Evolutionary conservation across 1,140 invertebrate genomes (phyloP).

Genomic region (Philopotamus ludificatus): DNA sequence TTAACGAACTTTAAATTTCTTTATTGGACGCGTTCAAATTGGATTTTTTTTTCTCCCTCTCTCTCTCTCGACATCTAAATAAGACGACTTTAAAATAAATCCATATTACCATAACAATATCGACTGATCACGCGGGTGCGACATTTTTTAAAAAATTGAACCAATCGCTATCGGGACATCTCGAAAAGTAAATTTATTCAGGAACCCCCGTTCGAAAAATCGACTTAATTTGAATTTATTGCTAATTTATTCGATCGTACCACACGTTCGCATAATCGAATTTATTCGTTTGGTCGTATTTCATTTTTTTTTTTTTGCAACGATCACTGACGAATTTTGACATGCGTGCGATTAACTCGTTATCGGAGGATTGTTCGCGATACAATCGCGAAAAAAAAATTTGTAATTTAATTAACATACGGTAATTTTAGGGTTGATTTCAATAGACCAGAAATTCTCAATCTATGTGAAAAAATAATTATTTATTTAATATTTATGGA

Average conservation of each 20-base stretch:
- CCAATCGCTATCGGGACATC: not conserved
- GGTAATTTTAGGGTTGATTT: too few species aligned
- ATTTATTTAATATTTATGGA: too few species aligned
- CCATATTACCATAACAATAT: not conserved
- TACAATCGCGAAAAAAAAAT: not conserved
- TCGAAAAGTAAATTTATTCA: constrained; percentile 15
- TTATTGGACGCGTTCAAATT: too few species aligned
- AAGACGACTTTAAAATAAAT: too few species aligned
- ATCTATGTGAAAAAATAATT: too few species aligned
- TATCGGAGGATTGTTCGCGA: constrained; percentile 17
- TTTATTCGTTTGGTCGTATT: constrained; percentile 22
- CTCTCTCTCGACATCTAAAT: too few species aligned
- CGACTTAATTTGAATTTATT: constrained; percentile 38
- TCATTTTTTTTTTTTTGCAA: constrained; percentile 5
- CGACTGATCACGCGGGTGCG: not conserved
- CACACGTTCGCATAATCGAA: constrained; percentile 17
- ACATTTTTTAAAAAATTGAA: not conserved
- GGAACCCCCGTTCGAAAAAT: constrained; percentile 15
- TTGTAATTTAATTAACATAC: too few species aligned
- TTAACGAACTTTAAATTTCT: too few species aligned
- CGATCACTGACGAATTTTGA: too few species aligned
- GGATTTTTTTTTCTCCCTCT: too few species aligned
- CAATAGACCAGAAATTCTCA: too few species aligned
- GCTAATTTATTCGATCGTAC: constrained; percentile 34
- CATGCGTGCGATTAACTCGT: constrained; percentile 8